These are phyloP conservation scores for Phyllotreta striolata DNA, from an alignment of 2,888 invertebrate species.

Conservation along the genomic window DNA sequence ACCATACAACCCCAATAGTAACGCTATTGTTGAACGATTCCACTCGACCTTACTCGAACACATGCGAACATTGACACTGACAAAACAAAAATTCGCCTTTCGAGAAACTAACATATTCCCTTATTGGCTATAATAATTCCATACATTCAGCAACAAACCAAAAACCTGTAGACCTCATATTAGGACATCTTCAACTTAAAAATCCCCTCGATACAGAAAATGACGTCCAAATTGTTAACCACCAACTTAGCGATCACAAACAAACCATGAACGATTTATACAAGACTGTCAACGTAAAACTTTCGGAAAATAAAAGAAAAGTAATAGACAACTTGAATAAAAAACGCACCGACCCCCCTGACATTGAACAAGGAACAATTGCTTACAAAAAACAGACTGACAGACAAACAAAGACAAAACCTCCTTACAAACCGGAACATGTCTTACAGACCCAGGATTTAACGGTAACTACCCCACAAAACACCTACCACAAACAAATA, in stretches of 20 bases:
- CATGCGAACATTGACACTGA: neutral
- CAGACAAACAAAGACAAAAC: neutral
- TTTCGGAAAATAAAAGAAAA: no score
- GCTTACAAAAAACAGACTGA: neutral
- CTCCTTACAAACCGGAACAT: neutral
- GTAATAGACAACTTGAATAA: no score
- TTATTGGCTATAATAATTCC: neutral
- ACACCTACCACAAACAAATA: neutral
- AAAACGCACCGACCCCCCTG: neutral
- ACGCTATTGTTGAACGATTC: slow-evolving; percentile 3
- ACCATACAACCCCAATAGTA: slow-evolving; percentile 8
- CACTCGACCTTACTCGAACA: neutral
- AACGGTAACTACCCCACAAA: neutral
- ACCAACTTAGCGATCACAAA: slow-evolving; percentile 3
- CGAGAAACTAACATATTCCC: neutral
- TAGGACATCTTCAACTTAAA: no score
- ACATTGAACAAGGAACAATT: neutral
- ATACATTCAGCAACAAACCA: neutral
- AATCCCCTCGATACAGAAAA: neutral
- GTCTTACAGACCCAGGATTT: neutral
- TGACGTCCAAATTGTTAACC: neutral
- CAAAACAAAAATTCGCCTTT: no score
- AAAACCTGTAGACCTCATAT: neutral
- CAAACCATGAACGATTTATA: neutral
- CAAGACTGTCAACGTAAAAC: neutral